phyloP scores from a whole-genome alignment of 2,797 vertebrate species.

The Meriones psammophilus region DNA sequence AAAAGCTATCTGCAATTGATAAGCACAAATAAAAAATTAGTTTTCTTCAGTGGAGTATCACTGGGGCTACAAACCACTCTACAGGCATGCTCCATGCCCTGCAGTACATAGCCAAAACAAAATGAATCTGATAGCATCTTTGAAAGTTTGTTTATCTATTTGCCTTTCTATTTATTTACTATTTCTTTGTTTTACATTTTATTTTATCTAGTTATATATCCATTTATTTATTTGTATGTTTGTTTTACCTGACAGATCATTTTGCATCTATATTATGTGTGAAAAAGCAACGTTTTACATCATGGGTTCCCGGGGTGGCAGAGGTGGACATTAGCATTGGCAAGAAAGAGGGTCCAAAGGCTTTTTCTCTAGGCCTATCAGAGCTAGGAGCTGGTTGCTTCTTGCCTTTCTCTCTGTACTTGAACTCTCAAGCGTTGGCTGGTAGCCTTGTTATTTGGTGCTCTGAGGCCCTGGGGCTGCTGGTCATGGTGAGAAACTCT shows the following conservation, averaged over 20 bases:
- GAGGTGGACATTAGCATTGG: too few species aligned
- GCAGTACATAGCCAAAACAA: background rate
- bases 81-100: background rate
- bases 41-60: background rate
- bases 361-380: too few species aligned
- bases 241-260: background rate
- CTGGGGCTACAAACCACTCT: background rate
- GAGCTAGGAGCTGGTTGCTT: too few species aligned
- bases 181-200: background rate
- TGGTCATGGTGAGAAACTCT: too few species aligned
- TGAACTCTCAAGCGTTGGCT: too few species aligned
- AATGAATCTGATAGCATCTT: background rate
- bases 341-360: too few species aligned
- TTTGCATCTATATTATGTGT: background rate
- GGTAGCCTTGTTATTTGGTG: too few species aligned
- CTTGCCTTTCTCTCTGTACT: too few species aligned
- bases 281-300: too few species aligned
- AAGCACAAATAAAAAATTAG: background rate
- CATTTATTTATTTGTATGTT: background rate
- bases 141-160: background rate
- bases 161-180: background rate
- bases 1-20: background rate
- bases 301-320: too few species aligned
- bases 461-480: too few species aligned
- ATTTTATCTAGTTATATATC: background rate